A percentile compares a stretch with the other conserved stretches of the same genome.
Evolutionary conservation across 2,113 vertebrate species (phyloP).

Genomic region (Istiophorus platypterus): DNA sequence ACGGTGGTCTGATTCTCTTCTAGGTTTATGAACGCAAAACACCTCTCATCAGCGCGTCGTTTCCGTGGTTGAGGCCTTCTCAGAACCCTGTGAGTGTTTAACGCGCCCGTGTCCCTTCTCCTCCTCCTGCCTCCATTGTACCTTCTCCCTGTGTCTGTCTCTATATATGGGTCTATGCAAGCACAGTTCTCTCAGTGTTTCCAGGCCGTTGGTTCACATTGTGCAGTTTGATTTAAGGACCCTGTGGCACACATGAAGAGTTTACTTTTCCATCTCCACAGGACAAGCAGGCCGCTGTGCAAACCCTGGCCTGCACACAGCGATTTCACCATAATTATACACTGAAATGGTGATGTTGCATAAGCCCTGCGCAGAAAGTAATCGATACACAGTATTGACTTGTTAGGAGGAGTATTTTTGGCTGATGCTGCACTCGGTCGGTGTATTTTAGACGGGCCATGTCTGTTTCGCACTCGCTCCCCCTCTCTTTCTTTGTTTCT

Average conservation of each 20-base stretch:
- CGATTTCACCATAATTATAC: slow-evolving; percentile 63
- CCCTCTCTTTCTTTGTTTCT: slow-evolving; percentile 17
- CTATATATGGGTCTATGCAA: slow-evolving; percentile 37
- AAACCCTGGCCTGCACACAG: slow-evolving; percentile 36
- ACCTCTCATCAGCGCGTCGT: slow-evolving; percentile 31
- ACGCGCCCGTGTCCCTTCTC: slow-evolving; percentile 15
- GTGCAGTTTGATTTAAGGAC: slow-evolving; percentile 60
- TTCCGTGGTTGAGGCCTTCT: slow-evolving; percentile 36
- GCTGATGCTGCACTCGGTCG: slow-evolving; percentile 55
- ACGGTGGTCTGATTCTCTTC: not conserved
- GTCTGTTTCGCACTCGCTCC: slow-evolving; percentile 19
- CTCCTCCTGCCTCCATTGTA: slow-evolving; percentile 28
- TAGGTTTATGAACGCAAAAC: slow-evolving; percentile 28
- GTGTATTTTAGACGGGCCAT: slow-evolving; percentile 37
- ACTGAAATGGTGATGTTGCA: slow-evolving; percentile 70
- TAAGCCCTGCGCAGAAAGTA: slow-evolving; percentile 59
- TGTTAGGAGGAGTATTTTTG: slow-evolving; percentile 67
- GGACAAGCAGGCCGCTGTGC: slow-evolving; percentile 37
- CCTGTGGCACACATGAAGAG: slow-evolving; percentile 57
- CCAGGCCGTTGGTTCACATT: slow-evolving; percentile 63
- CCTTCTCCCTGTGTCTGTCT: slow-evolving; percentile 19
- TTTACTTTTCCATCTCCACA: slow-evolving; percentile 52
- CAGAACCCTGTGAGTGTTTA: slow-evolving; percentile 35
- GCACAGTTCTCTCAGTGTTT: slow-evolving; percentile 49
- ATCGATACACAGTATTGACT: slow-evolving; percentile 74